A percentile compares a stretch with the other conserved stretches of the same genome.
Evolutionary conservation across 2,113 vertebrate species (phyloP).

Genomic region (Anser cygnoides): DNA sequence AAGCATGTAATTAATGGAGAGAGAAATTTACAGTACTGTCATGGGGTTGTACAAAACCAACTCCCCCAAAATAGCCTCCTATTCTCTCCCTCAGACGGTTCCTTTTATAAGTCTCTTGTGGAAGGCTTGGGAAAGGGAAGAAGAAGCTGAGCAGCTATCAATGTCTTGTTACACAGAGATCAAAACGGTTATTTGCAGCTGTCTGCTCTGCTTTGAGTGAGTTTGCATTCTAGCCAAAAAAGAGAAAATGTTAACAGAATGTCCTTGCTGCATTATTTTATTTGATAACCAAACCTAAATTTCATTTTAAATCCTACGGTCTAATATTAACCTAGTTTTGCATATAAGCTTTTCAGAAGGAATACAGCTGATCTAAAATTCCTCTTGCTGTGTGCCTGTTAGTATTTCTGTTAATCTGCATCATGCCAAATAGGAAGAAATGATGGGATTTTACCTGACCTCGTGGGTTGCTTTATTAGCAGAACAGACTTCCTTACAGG

Average conservation of each 20-base stretch:
- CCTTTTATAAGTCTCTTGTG: constrained; percentile 38
- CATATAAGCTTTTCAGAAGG: background rate
- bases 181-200: constrained; percentile 37
- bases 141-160: constrained; percentile 29
- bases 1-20: background rate
- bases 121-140: constrained; percentile 35
- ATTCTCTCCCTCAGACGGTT: constrained; percentile 33
- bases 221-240: constrained; percentile 17
- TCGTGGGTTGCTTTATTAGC: background rate
- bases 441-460: background rate
- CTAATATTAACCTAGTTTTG: background rate
- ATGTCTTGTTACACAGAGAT: background rate
- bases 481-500: background rate
- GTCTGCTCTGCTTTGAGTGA: constrained; percentile 20
- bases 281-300: background rate
- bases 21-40: constrained; percentile 7
- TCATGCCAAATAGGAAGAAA: background rate
- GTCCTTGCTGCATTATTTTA: background rate
- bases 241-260: background rate
- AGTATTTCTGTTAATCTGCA: background rate
- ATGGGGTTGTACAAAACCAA: background rate
- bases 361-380: background rate
- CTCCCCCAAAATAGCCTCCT: background rate
- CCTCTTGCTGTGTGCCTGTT: background rate
- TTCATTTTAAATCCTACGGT: background rate